Base-by-base conservation (phyloP, 1,140 invertebrate species). In the Augochlora pura region DNA sequence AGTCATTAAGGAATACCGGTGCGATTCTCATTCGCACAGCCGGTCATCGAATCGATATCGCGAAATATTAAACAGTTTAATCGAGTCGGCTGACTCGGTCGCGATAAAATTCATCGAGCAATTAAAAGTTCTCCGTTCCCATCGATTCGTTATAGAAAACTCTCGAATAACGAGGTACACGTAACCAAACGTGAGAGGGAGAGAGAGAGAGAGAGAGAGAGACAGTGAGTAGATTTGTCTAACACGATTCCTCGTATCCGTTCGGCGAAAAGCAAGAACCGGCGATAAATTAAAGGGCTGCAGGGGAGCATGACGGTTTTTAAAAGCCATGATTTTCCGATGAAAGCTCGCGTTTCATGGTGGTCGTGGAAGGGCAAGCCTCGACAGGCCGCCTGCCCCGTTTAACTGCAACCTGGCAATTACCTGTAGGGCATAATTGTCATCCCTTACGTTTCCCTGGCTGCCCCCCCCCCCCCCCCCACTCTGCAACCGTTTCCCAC, bases 341-440 rank as follows among this genome's bases (percentile, higher is more conserved):
- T 85, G 83, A 87, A 91, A 91, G 86, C 88, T 88, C 81, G 87
- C 83, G 85, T 88, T 88, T 86, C 82, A 68, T 68, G 73, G 60
- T 27, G 63, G n/a, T 23, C 39, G 39, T 18, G 79, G 65, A 76
- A 78, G 83, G 82, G 81, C 76, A 80, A 76, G 32, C 69, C 54
- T 10, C 10, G 18, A 14, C 49, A 69, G 75, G 70, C 81, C 80
- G 79, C 83, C 78, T 79, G 84, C 70, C 84, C 87, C 90, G 87
- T 92, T 92, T 91, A 91, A 86, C 88, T 85, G 88, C 88, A 88
- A 88, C 86, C 89, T 86, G 86, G 87, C 90, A 92, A 92, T 92
- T 92, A 92, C 85, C 88, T 90, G 89, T 89, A 91, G 87, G 89
- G 89, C 90, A 92, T 93, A 92, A 93, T 93, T 93, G 92, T 92